These are phyloP conservation scores for Ictidomys tridecemlineatus DNA, from an alignment of 2,113 vertebrate genomes.

Conservation along the genomic window DNA sequence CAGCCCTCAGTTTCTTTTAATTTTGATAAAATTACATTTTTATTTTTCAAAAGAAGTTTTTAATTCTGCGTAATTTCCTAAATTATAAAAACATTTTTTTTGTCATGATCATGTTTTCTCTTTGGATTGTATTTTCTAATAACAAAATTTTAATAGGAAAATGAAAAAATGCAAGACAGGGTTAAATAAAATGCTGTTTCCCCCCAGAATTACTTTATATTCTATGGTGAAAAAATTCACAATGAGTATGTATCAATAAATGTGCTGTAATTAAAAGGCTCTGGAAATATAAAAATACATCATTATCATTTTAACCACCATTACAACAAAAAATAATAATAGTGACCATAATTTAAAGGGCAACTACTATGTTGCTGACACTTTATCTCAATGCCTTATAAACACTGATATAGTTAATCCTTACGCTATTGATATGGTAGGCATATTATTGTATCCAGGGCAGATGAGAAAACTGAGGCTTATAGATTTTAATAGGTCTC, in stretches of 20 bases:
- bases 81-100: constrained; percentile 54
- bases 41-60: constrained; percentile 35
- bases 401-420: neutral
- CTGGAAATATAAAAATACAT: constrained; percentile 16
- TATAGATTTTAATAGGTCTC: neutral
- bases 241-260: constrained; percentile 7
- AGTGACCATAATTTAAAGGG: neutral
- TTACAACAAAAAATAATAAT: neutral
- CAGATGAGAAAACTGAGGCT: neutral
- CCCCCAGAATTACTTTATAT: neutral
- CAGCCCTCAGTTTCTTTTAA: neutral
- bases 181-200: neutral
- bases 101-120: neutral
- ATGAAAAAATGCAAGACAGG: neutral
- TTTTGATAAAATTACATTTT: constrained; percentile 62
- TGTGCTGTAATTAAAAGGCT: neutral
- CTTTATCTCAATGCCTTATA: neutral
- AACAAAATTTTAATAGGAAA: constrained; percentile 13
- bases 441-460: neutral
- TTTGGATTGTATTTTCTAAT: neutral
- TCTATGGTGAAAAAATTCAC: neutral
- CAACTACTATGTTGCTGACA: neutral
- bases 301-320: neutral
- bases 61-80: neutral
- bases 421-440: neutral